Evolutionary conservation across 2,113 vertebrate species (phyloP), one percentile per base, ranked within the genome.

Genomic region (Trogon surrucura): DNA sequence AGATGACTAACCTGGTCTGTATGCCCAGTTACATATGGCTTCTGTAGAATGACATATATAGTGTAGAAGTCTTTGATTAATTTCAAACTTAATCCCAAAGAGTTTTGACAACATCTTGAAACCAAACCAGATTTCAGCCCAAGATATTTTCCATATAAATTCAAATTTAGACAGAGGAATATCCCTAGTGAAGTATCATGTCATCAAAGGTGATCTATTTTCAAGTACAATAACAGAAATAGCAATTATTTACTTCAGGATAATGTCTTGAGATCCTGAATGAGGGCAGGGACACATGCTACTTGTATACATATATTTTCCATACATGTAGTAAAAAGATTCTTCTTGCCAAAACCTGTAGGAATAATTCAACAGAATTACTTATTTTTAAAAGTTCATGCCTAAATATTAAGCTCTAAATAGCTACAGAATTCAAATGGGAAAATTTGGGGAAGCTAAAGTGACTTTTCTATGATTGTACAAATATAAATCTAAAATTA

Each of bases 381-480:
- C 20, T 95, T 74, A 51, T 38, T 96, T 92, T 93, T 67, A 91
- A 77, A 6, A 54, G 56, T 57, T 79, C 20, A 12, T 89, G 88
- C 48, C 81, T 94, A 86, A 93, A 81, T 93, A 80, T 48, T 81
- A 89, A 70, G 62, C 22, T 50, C 92, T n/a, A 69, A 91, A 82
- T 88, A 87, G 79, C 15, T 70, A 44, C 66, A 48, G 62, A 88
- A 91, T 90, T 32, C 75, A 82, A 80, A 51, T 64, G 72, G 82
- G 89, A 75, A 96, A 93, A 78, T 45, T 78, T 73, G 74, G 80
- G 30, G 30, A 94, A 92, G 26, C n/a, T 78, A 50, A 88, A 56
- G 32, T 77, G 32, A 51, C 53, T 95, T 86, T 88, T 91, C 50
- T 51, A 6, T 71, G 30, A 47, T n/a, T 84, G 15, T 77, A 58